Base-by-base conservation (phyloP, 2,888 invertebrate species). In the Xestoiulus laeticollis region DNA sequence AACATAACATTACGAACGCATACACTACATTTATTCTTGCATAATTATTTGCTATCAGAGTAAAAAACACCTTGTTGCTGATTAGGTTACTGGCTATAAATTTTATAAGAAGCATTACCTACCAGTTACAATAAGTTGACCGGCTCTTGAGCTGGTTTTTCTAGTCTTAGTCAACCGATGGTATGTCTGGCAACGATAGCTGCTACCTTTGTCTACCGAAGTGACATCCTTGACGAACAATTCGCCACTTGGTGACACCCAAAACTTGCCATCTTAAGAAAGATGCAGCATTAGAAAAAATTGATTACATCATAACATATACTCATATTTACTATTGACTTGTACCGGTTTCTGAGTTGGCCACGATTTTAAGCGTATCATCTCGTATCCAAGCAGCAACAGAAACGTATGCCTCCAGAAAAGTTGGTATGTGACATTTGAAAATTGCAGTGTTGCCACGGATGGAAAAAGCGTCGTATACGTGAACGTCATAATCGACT, bases 401-500 rank as follows among this genome's bases (percentile, higher is more conserved):
- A 0, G 83, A 48, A 26, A 87, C 87, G 33, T 85, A 87, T 1
- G 30, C 19, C 33, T 85, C 59, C 59, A 87, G 38, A 26, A 87
- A 87, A 19, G 48, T 19, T 30, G 87, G 87, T 85, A 87, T 87
- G 32, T 87, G 87, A 26, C 87, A 87, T 85, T 48, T 87, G 33
- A 87, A 33, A n/a, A 87, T 33, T 12, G 87, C 87, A 16, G 85
- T 87, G 87, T 87, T 87, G 14, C 87, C 87, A 32, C 59, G 48
- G 14, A 87, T 87, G 14, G 85, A 26, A 32, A 85, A 87, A 0
- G 85, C 87, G 22, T 87, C 85, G 38, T 87, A 87, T 0, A 87
- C 87, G 32, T 85, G 48, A 16, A 87, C 87, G n/a, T 87, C 87
- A n/a, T 87, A 87, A 85, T 85, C 85, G 8, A 87, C 87, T 8